Conservation (phyloP, 2,113 vertebrate species). For the Syrmaticus mikado region DNA sequence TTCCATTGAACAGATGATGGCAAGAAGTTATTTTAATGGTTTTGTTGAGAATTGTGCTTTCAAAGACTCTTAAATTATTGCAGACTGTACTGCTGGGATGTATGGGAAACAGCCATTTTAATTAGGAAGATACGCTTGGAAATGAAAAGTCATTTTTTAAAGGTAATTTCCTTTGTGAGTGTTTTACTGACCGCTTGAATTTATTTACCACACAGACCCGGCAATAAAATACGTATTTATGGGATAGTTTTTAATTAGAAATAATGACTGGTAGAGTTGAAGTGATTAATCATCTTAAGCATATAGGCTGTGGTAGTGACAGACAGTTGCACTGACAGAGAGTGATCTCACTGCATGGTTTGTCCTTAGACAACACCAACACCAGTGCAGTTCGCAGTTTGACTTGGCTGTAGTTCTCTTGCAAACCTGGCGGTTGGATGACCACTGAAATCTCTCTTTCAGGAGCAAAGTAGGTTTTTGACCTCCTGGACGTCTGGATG, state of each 20-base stretch:
- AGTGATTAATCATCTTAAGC: slow-evolving; percentile 86
- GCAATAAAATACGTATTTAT: slow-evolving; percentile 87
- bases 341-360: slow-evolving; percentile 75
- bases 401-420: background rate
- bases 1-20: slow-evolving; percentile 47
- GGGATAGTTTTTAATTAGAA: slow-evolving; percentile 92
- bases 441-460: background rate
- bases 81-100: slow-evolving; percentile 36
- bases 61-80: slow-evolving; percentile 60
- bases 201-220: slow-evolving; percentile 85
- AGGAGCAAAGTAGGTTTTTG: background rate
- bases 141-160: slow-evolving; percentile 76
- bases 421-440: background rate
- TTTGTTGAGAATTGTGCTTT: slow-evolving; percentile 60
- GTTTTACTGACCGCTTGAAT: slow-evolving; percentile 78
- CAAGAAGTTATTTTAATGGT: slow-evolving; percentile 46
- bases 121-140: slow-evolving; percentile 76
- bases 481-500: background rate
- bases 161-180: slow-evolving; percentile 72
- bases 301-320: slow-evolving; percentile 76
- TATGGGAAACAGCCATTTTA: slow-evolving; percentile 73
- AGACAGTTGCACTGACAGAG: slow-evolving; percentile 71
- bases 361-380: slow-evolving; percentile 60
- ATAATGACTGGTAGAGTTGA: slow-evolving; percentile 86
- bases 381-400: rapidly evolving